A percentile compares a stretch with the other conserved stretches of the same genome.
phyloP scores from a whole-genome alignment of 2,113 vertebrate genomes.

The Semicossyphus pulcher region DNA sequence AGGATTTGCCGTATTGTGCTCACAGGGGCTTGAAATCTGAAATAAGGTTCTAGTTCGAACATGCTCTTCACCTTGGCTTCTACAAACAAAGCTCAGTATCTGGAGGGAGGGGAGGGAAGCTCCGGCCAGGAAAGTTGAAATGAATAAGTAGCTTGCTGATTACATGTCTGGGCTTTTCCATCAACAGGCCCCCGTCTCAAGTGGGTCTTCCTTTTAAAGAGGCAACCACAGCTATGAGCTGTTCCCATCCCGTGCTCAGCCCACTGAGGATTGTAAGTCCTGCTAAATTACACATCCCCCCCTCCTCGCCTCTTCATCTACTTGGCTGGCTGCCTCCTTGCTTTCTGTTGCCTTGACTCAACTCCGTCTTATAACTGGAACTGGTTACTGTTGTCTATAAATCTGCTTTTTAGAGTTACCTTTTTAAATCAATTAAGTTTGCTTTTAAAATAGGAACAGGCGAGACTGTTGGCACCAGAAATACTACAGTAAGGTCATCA shows the following conservation, averaged over 20 bases:
- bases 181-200: slow-evolving; percentile 50
- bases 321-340: slow-evolving; percentile 11
- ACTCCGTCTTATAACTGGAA: slow-evolving; percentile 1
- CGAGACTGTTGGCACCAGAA: too few relatives aligned
- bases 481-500: too few relatives aligned
- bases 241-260: slow-evolving; percentile 31
- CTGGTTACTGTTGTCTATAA: background rate
- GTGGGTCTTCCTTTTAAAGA: slow-evolving; percentile 48
- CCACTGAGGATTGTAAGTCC: slow-evolving; percentile 42
- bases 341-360: slow-evolving; percentile 14
- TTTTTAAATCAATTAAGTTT: too few relatives aligned
- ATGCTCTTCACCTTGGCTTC: slow-evolving; percentile 50
- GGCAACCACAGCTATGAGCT: slow-evolving; percentile 51
- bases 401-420: too few relatives aligned
- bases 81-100: slow-evolving; percentile 56
- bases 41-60: slow-evolving; percentile 64
- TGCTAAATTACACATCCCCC: slow-evolving; percentile 13
- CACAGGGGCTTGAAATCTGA: slow-evolving; percentile 29
- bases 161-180: slow-evolving; percentile 71
- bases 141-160: slow-evolving; percentile 69
- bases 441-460: too few relatives aligned
- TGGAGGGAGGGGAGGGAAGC: slow-evolving; percentile 40
- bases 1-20: slow-evolving; percentile 22
- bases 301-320: background rate
- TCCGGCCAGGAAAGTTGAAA: slow-evolving; percentile 71